Conservation (phyloP, 2,113 vertebrate species). For the Chiloscyllium plagiosum region DNA sequence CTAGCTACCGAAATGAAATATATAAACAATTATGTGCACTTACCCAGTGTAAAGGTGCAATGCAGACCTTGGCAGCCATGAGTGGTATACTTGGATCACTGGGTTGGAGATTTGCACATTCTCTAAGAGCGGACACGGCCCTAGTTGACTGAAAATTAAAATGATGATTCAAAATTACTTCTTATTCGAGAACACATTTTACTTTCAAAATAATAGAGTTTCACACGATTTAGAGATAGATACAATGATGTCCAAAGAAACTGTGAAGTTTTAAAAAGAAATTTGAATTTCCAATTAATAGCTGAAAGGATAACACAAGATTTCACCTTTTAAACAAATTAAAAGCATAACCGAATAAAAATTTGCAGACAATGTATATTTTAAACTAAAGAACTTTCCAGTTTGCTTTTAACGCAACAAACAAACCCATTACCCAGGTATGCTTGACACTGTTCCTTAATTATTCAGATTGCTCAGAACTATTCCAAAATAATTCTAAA, state of each 20-base stretch:
- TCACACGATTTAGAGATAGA: background rate
- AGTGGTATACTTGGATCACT: conserved; percentile 78
- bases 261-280: background rate
- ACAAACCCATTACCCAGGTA: too few relatives aligned
- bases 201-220: background rate
- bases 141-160: conserved; percentile 66
- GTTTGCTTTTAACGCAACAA: too few relatives aligned
- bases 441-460: too few relatives aligned
- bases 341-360: background rate
- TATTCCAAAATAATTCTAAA: too few relatives aligned
- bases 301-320: background rate
- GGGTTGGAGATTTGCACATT: conserved; percentile 80
- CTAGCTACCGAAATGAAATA: conserved; percentile 23
- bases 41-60: conserved; percentile 88
- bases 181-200: background rate
- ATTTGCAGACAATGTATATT: too few relatives aligned
- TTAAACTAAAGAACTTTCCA: too few relatives aligned
- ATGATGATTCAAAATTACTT: background rate
- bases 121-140: conserved; percentile 83
- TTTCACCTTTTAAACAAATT: background rate
- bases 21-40: conserved; percentile 50
- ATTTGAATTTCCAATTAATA: background rate
- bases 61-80: conserved; percentile 92
- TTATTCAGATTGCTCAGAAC: too few relatives aligned
- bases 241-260: background rate